Evolutionary conservation across 2,888 invertebrate genomes (phyloP).

Genomic region (Calliopum simillimum): DNA sequence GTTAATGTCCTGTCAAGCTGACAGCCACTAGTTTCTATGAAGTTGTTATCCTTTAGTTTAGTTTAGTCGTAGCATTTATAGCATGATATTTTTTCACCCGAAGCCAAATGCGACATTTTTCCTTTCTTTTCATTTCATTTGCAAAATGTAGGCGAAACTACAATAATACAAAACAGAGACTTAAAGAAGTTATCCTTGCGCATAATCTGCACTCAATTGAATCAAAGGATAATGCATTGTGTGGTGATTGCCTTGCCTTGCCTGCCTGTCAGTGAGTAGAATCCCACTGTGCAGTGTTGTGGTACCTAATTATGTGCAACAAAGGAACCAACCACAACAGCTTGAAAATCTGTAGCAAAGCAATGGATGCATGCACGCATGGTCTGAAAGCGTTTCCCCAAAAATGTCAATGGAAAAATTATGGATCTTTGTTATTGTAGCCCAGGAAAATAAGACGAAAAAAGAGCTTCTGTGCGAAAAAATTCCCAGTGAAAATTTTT

Average conservation of each 20-base stretch:
- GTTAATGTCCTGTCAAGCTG: conserved; percentile 27
- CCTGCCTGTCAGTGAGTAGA: not conserved
- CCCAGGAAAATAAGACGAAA: no score
- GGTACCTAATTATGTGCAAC: conserved; percentile 19
- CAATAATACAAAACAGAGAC: conserved; percentile 23
- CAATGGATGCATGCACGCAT: no score
- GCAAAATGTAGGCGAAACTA: conserved; percentile 30
- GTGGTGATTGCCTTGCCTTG: conserved; percentile 6
- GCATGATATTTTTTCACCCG: conserved; percentile 22
- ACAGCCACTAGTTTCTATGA: conserved; percentile 28
- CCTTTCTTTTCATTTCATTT: not conserved
- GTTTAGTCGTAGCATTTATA: conserved; percentile 30
- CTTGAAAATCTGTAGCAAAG: no score
- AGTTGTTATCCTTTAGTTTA: conserved; percentile 35
- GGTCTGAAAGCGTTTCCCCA: no score
- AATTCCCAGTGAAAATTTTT: no score
- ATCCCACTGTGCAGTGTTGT: not conserved
- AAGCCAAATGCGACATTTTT: conserved; percentile 32
- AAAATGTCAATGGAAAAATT: no score
- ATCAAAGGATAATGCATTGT: conserved; percentile 33
- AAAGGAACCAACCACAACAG: not conserved
- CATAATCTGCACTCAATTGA: conserved; percentile 34
- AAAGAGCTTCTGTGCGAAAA: no score
- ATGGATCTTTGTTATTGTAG: no score
- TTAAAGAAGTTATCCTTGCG: conserved; percentile 25